A percentile compares a stretch with the other conserved stretches of the same genome.
Conservation (phyloP, 30 jellyfish, hydroid and myxozoan genomes). For the Rhopilema esculentum region DNA sequence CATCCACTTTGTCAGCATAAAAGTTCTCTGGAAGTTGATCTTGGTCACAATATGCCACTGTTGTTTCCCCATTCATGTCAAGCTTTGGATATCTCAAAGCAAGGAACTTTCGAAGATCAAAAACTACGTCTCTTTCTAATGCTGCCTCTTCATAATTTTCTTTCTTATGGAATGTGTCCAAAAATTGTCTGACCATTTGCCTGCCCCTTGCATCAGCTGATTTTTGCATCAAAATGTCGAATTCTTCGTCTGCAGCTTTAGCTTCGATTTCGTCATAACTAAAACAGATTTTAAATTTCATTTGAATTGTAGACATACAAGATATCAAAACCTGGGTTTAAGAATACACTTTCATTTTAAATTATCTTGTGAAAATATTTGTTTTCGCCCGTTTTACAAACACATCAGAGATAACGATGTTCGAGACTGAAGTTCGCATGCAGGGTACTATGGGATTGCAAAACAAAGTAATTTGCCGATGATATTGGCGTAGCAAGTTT, state of each 20-base stretch:
- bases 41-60: background rate
- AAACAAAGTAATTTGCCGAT: too few relatives aligned
- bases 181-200: background rate
- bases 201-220: conserved; percentile 27
- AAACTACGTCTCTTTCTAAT: conserved; percentile 3
- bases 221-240: background rate
- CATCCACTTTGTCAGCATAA: background rate
- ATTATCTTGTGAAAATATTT: background rate
- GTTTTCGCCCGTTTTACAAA: too few relatives aligned
- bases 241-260: conserved; percentile 27
- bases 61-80: background rate
- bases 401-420: too few relatives aligned
- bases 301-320: too few relatives aligned
- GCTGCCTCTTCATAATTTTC: background rate
- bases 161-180: background rate
- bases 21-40: conserved; percentile 12
- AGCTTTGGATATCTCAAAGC: conserved; percentile 42
- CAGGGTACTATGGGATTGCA: too few relatives aligned
- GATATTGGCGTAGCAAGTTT: too few relatives aligned
- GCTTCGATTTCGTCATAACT: conserved; percentile 40
- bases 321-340: background rate
- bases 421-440: too few relatives aligned
- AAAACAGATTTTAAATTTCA: background rate
- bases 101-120: conserved; percentile 1
- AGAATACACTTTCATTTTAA: background rate